Evolutionary conservation across 2,888 invertebrate species (phyloP), one percentile per base, ranked within the genome.

Genomic region (Empis stercorea): DNA sequence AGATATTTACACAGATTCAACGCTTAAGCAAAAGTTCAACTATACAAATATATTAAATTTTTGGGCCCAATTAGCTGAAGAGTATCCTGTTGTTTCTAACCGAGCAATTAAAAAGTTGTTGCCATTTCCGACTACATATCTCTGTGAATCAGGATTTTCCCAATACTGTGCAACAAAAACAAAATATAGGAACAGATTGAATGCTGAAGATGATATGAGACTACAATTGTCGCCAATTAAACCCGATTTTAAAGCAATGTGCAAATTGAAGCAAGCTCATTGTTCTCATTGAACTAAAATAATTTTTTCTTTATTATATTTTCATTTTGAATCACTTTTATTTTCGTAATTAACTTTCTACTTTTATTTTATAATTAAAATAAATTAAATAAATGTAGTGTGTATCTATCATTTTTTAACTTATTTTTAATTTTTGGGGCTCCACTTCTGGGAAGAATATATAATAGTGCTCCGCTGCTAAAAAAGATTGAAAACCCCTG

Each of bases 131-230:
- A 38, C 30, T 11, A 44, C 44, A 13, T 38, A 44, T 38, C 14
- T 44, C 4, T 44, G 30, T 16, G 44, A 44, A 30, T 23, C 44
- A 15, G 44, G 44, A 30, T 44, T 44, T 44, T 38, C 37, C 10
- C 20, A 27, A 27, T 44, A 44, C 27, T 20, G 10, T 44, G 38
- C 44, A 20, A 44, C 38, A 44, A 34, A 43, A 43, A 43, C 34
- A 15, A 34, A 34, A 43, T 34, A 43, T 20, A 10, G 15, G 13
- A 36, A 44, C 44, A 44, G 30, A 38, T 14, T 44, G 10, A n/a
- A 38, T 38, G 44, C 37, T 38, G 44, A 38, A 13, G 38, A 16
- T 38, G 17, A 17, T n/a, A 34, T 34, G 34, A 34, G 34, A n/a
- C 4, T 34, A n/a, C 34, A 34, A 38, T 20, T 38, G 13, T 17